Percentiles rank a stretch among this genome's conserved stretches.
These are phyloP conservation scores for Drosophila aldrichi DNA, from an alignment of 2,888 invertebrate genomes.

Conservation along the genomic window DNA sequence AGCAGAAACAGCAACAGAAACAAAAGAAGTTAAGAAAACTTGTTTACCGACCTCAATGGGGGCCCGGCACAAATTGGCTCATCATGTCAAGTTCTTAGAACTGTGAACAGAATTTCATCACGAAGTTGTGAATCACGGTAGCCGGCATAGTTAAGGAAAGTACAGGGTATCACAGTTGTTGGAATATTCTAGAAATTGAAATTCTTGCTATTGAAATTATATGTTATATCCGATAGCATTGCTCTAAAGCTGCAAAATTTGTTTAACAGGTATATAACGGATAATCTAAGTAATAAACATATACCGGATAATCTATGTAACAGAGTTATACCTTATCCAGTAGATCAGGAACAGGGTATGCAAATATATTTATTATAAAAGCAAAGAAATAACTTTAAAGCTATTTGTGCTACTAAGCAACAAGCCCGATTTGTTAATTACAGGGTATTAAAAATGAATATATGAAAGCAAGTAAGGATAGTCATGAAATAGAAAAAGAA, in stretches of 20 bases:
- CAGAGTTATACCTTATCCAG: no score
- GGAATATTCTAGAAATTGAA: neutral
- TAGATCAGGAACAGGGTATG: no score
- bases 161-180: neutral
- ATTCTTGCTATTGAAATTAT: neutral
- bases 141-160: constrained; percentile 28
- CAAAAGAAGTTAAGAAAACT: constrained; percentile 48
- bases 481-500: no score
- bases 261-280: no score
- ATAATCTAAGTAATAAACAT: no score
- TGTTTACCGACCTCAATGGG: constrained; percentile 53
- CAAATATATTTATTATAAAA: no score
- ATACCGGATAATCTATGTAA: no score
- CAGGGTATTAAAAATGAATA: neutral
- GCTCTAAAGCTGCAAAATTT: fast-evolving
- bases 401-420: no score
- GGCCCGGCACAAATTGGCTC: constrained; percentile 49
- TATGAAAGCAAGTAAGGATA: no score
- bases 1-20: neutral
- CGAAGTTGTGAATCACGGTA: constrained; percentile 53
- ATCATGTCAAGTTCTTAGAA: constrained; percentile 65
- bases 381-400: no score
- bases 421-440: neutral
- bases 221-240: neutral
- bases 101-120: constrained; percentile 62